Evolutionary conservation across 2,113 vertebrate species (phyloP).

Genomic region (Saguinus imperator): DNA sequence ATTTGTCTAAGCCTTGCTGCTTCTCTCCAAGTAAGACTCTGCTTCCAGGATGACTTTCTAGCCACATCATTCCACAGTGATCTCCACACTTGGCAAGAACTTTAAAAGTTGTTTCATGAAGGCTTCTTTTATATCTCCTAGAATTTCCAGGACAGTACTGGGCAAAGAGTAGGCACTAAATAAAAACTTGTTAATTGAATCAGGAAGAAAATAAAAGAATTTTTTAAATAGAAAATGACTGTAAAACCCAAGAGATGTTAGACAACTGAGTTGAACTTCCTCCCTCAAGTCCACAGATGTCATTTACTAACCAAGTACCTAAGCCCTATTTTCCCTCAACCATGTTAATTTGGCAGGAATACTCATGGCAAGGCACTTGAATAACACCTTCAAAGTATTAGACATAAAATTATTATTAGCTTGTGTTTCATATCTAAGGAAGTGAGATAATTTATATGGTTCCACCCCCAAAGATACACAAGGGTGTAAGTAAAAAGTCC

Average conservation of each 20-base stretch:
- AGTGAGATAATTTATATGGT: constrained; percentile 32
- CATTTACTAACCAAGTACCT: constrained; percentile 66
- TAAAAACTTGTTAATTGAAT: constrained; percentile 77
- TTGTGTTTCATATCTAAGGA: not conserved
- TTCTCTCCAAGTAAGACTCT: not conserved
- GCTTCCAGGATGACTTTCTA: constrained; percentile 40
- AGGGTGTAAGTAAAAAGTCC: not conserved
- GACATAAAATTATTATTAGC: not conserved
- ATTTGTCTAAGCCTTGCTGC: not conserved
- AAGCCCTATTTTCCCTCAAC: constrained; percentile 43
- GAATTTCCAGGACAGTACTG: constrained; percentile 62
- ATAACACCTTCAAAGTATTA: constrained; percentile 28
- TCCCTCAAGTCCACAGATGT: constrained; percentile 71
- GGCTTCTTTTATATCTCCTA: constrained; percentile 63
- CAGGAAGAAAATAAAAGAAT: constrained; percentile 77
- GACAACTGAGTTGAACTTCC: constrained; percentile 59
- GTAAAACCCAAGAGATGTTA: constrained; percentile 65
- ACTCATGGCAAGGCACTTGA: not conserved
- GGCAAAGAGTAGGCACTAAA: constrained; percentile 69
- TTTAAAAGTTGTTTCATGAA: constrained; percentile 43
- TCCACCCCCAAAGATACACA: not conserved
- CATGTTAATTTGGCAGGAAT: constrained; percentile 47
- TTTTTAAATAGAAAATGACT: constrained; percentile 77
- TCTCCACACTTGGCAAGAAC: constrained; percentile 47
- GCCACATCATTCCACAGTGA: constrained; percentile 25